These are phyloP conservation scores for Fragum sueziense DNA, from an alignment of 2,888 invertebrate species.

Conservation along the genomic window DNA sequence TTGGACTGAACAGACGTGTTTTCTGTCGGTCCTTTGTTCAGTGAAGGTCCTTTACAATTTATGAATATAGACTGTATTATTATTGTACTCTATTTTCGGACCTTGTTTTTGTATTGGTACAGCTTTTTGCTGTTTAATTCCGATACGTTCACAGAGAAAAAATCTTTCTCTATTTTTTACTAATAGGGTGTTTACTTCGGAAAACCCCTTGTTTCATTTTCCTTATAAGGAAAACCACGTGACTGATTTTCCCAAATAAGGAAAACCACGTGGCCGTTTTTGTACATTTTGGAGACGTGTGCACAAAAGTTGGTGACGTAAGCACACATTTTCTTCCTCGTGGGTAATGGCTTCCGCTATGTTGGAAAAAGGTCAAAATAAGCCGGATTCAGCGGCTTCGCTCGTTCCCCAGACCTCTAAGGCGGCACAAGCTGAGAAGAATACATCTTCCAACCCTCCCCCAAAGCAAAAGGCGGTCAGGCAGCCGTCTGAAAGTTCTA, in stretches of 20 bases:
- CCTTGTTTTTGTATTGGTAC: not conserved
- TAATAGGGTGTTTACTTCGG: not conserved
- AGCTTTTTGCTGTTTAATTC: conserved; percentile 7
- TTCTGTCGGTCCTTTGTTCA: not conserved
- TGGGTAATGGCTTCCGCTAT: not conserved
- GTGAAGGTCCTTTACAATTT: not conserved
- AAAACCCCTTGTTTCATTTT: not conserved
- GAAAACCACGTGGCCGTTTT: not conserved
- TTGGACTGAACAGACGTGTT: not conserved
- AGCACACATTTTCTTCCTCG: not conserved
- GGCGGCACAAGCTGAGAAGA: not conserved
- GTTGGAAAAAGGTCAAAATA: not conserved
- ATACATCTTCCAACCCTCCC: too few relatives aligned
- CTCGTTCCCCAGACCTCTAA: not conserved
- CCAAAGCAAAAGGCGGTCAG: not conserved
- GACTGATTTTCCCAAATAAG: too few relatives aligned
- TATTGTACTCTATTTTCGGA: too few relatives aligned
- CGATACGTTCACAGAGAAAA: too few relatives aligned
- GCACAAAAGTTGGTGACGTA: not conserved
- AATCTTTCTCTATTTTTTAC: too few relatives aligned
- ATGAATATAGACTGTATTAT: not conserved
- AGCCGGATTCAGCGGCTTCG: not conserved
- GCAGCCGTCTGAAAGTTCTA: not conserved
- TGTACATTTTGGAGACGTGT: too few relatives aligned
- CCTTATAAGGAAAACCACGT: conserved; percentile 9